Evolutionary conservation across 30 jellyfish, hydroid and myxozoan genomes (phyloP), one percentile per base, ranked within the genome.

Genomic region (Aurelia aurita complex sp. Pacific): DNA sequence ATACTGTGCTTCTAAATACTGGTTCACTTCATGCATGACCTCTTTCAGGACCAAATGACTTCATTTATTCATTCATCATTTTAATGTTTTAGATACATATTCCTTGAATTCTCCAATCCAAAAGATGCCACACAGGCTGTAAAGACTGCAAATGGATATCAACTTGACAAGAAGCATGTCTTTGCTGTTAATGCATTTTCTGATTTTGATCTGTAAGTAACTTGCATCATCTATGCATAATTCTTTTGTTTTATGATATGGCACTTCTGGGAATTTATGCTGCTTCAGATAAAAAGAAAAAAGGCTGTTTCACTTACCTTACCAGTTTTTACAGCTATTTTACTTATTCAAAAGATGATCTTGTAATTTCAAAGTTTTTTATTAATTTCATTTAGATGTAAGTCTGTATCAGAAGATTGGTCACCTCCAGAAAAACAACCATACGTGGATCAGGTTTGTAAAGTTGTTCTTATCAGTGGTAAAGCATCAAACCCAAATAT

Each of bases 131-230:
- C 94, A 16, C 92, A 94, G 52, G 99, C 99, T 12, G 91, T 89
- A 51, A 94, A 94, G 68, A 94, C 97, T n/a, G 99, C 99, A 15
- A 79, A 85, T 76, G 99, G 99, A 18, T 94, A 87, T 64, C 91
- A 90, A 51, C 90, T 94, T 57, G 99, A 94, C 85, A 94, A 94
- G 69, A 94, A 89, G 76, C 99, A 94, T 66, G 60, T 96, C 2
- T 94, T 94, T 80, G 96, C 74, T 72, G 99, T 94, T 36, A 94
- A 85, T 86, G 89, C 95, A n/a, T 94, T 94, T 66, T 77, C 95
- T 4, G 99, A 94, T 89, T 94, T 94, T 77, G 96, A 85, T 16
- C 67, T 85, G 99, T 92, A 77, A 92, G 97, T 82, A 36, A 5
- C 50, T 5, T 38, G 50, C 5, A 38, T 38, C 29, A 23, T 38